These are phyloP conservation scores for Diorhabda sublineata DNA, from an alignment of 1,140 invertebrate genomes.

Conservation along the genomic window DNA sequence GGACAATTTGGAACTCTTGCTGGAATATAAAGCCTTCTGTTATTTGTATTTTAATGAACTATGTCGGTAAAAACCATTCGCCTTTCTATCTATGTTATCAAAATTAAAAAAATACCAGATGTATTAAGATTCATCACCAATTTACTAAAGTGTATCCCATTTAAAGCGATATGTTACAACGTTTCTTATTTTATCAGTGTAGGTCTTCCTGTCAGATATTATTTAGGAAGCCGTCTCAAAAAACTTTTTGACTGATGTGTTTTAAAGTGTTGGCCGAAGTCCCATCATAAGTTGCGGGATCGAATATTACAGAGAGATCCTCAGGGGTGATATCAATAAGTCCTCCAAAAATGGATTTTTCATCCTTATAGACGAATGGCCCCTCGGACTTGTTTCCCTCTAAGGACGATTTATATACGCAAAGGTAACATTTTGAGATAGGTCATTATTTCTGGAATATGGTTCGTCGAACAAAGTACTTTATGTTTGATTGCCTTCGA, in stretches of 20 bases:
- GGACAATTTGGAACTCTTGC: too few species aligned
- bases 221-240: slow-evolving; percentile 6
- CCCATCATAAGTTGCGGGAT: slow-evolving; percentile 40
- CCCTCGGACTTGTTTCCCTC: slow-evolving; percentile 34
- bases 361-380: slow-evolving; percentile 44
- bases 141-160: too few species aligned
- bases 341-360: slow-evolving; percentile 48
- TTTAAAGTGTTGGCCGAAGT: slow-evolving; percentile 39
- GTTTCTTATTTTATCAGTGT: neutral
- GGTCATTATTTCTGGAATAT: slow-evolving; percentile 1
- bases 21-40: too few species aligned
- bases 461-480: neutral
- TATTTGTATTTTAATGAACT: too few species aligned
- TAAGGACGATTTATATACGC: slow-evolving; percentile 16
- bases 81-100: too few species aligned
- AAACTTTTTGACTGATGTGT: slow-evolving; percentile 40
- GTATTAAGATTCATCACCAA: too few species aligned
- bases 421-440: slow-evolving; percentile 4
- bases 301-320: slow-evolving; percentile 38
- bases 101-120: too few species aligned
- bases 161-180: too few species aligned
- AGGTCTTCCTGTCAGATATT: neutral
- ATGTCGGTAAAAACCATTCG: too few species aligned
- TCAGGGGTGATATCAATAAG: slow-evolving; percentile 46
- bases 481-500: neutral